Percentiles rank a stretch among this genome's conserved stretches.
phyloP scores from a whole-genome alignment of 1,140 invertebrate genomes.

The Diorhabda sublineata region DNA sequence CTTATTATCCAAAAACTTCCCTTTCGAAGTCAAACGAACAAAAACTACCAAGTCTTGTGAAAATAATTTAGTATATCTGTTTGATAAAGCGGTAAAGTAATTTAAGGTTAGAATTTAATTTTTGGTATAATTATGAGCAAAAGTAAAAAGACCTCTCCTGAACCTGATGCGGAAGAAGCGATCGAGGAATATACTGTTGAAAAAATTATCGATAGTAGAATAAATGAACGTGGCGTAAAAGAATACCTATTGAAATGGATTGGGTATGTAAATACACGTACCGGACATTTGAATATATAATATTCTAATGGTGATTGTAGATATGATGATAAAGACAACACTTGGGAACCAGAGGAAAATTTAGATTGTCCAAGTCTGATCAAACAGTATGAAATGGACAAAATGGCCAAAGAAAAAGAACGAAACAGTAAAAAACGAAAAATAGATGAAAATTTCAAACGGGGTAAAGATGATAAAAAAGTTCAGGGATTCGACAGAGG shows the following conservation, averaged over 20 bases:
- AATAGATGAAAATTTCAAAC: constrained; percentile 35
- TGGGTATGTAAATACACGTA: constrained; percentile 46
- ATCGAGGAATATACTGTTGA: constrained; percentile 37
- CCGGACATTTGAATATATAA: not conserved
- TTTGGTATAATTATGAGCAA: constrained; percentile 16
- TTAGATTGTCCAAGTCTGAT: constrained; percentile 92
- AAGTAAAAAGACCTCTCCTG: constrained; percentile 22
- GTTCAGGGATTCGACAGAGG: constrained; percentile 78
- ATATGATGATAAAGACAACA: constrained; percentile 72
- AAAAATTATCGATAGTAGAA: constrained; percentile 38
- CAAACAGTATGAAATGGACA: constrained; percentile 74
- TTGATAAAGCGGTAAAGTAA: too few species aligned
- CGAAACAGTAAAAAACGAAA: constrained; percentile 33
- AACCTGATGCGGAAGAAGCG: constrained; percentile 25
- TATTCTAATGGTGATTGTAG: not conserved
- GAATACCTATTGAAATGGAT: constrained; percentile 43
- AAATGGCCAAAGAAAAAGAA: constrained; percentile 46
- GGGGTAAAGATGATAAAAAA: constrained; percentile 53
- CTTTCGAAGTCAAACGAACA: too few species aligned
- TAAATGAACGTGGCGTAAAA: constrained; percentile 32
- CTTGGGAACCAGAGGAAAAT: constrained; percentile 85
- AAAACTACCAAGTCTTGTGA: too few species aligned
- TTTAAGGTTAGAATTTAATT: too few species aligned
- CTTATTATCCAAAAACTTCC: too few species aligned
- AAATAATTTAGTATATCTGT: too few species aligned